These are phyloP conservation scores for Perccottus glenii DNA, from an alignment of 2,113 vertebrate species.

Conservation along the genomic window DNA sequence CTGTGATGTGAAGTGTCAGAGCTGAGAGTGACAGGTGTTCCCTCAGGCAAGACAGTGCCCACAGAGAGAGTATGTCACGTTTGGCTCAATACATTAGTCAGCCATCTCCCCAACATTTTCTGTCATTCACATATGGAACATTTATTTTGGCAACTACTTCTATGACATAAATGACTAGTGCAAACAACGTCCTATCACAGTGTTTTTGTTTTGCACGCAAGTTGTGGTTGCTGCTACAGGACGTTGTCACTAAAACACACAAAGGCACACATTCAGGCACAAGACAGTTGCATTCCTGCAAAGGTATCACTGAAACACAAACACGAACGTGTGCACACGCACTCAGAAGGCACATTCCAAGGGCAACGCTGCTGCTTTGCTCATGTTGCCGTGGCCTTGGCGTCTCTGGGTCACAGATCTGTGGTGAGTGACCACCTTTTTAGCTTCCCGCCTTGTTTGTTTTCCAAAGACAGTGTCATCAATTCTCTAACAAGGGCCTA, in stretches of 20 bases:
- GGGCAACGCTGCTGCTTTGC: conserved; percentile 46
- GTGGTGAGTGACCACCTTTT: conserved; percentile 78
- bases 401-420: conserved; percentile 74
- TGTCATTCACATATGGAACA: conserved; percentile 54
- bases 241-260: conserved; percentile 56
- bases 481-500: conserved; percentile 76
- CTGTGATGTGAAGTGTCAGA: conserved; percentile 72
- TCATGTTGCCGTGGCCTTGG: conserved; percentile 69
- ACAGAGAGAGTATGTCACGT: conserved; percentile 54
- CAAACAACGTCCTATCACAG: conserved; percentile 21
- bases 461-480: conserved; percentile 78
- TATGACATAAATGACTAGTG: conserved; percentile 1
- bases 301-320: conserved; percentile 72
- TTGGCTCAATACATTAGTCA: conserved; percentile 54
- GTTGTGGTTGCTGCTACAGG: conserved; percentile 34
- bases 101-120: conserved; percentile 20
- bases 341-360: conserved; percentile 69
- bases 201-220: conserved; percentile 48
- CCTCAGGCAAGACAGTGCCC: conserved; percentile 59
- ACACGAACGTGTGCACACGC: conserved; percentile 68
- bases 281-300: conserved; percentile 74
- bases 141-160: conserved; percentile 62
- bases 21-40: conserved; percentile 64
- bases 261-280: conserved; percentile 69
- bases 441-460: conserved; percentile 73